These are phyloP conservation scores for Morinoia aosen DNA, from an alignment of 2,888 invertebrate genomes.

Conservation along the genomic window DNA sequence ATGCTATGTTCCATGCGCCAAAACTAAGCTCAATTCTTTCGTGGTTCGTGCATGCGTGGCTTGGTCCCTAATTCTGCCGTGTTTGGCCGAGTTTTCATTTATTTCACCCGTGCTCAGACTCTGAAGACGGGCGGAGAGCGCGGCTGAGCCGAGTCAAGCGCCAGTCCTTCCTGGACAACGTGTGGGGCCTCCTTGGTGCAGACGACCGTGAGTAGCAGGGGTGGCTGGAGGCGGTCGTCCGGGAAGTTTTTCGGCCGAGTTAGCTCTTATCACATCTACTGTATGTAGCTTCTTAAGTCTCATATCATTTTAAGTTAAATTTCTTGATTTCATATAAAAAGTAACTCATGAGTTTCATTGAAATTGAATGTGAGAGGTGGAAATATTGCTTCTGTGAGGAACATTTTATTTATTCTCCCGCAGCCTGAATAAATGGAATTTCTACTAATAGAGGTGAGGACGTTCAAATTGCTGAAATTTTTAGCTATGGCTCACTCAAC, in stretches of 20 bases:
- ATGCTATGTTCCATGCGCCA: not conserved
- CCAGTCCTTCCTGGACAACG: not conserved
- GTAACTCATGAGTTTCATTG: too few species aligned
- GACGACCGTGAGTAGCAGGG: not conserved
- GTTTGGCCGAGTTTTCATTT: not conserved
- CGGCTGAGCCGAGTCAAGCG: not conserved
- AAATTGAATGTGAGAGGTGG: too few species aligned
- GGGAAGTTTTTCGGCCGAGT: not conserved
- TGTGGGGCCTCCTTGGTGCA: not conserved
- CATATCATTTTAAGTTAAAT: too few species aligned
- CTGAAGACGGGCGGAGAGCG: not conserved
- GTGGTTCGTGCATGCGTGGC: not conserved
- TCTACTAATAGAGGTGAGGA: too few species aligned
- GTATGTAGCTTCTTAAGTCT: too few species aligned
- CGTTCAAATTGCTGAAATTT: too few species aligned
- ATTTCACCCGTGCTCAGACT: not conserved
- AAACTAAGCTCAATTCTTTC: not conserved
- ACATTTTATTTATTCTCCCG: too few species aligned
- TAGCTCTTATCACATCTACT: too few species aligned
- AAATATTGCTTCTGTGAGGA: too few species aligned
- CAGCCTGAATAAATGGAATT: too few species aligned
- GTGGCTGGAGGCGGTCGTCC: not conserved
- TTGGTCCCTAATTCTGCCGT: not conserved
- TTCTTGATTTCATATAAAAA: too few species aligned
- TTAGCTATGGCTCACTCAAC: too few species aligned